Base-by-base conservation (phyloP, 1,140 invertebrate species). In the Drosophila equinoxialis region DNA sequence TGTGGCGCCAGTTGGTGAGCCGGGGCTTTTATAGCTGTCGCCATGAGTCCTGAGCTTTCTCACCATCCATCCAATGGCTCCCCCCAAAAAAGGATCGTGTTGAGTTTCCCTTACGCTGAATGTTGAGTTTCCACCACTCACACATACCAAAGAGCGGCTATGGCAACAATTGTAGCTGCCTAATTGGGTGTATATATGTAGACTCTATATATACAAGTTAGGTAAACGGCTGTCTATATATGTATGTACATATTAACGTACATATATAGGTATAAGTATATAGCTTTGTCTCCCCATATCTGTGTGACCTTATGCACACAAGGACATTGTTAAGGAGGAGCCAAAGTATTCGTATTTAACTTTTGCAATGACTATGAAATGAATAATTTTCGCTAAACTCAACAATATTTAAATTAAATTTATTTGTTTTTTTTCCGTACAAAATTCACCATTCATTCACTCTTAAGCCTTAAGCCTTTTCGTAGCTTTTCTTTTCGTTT, bases 141-240 rank as follows among this genome's bases (percentile, higher is more conserved):
- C 45, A 17, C 42, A 45, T 7, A 20, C 55, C 35, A 61, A 51
- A 65, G 13, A 65, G 20, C 41, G 39, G 42, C 37, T 72, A 74
- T 72, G 77, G 86, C 77, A 83, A 90, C 87, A 90, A 90, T 84
- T 90, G 87, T 90, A 79, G 87, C 87, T 64, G 77, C 74, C 80
- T 87, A 90, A 90, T 87, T 90, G 82, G 83, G 77, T 83, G 70
- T 90, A 83, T 83, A 70, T 58, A 71, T 78, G 60, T 61, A 51
- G 10, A 51, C 6, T 77, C 42, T 30, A 63, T 61, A 65, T 71
- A 68, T 80, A 64, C 30, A 65, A 62, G 55, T 54, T 87, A 90
- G 77, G 81, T 89, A 87, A 89, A 80, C 70, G 86, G 54, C 30
- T 65, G 42, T 54, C 62, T 68, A 70, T 54, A 23, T 61, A 26